A percentile compares a stretch with the other conserved stretches of the same genome.
Evolutionary conservation across 2,797 vertebrate species (phyloP).

Genomic region (Pseudomugil gertrudae): DNA sequence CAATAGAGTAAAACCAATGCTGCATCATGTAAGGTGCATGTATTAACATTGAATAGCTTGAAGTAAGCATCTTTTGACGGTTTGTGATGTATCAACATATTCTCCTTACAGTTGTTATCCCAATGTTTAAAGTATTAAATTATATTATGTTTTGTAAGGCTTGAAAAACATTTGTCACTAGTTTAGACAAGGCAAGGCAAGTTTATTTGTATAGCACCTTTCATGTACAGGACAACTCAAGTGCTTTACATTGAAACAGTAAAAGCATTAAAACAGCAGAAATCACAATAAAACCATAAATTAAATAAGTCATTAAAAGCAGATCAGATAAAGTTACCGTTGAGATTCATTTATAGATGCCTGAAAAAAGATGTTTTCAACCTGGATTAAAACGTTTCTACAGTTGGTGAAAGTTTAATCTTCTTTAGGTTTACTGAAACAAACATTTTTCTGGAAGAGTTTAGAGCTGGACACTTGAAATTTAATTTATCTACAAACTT

Average conservation of each 20-base stretch:
- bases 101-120: not conserved
- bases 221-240: too few relatives aligned
- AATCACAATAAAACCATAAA: too few relatives aligned
- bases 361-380: too few relatives aligned
- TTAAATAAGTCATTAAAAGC: too few relatives aligned
- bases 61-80: not conserved
- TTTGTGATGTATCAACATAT: not conserved
- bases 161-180: not conserved
- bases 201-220: too few relatives aligned
- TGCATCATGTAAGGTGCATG: constrained; percentile 5
- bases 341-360: too few relatives aligned
- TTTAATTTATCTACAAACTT: not conserved
- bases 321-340: too few relatives aligned
- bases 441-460: not conserved
- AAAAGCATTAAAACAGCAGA: too few relatives aligned
- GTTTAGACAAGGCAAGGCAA: too few relatives aligned
- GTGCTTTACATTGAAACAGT: too few relatives aligned
- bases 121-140: not conserved
- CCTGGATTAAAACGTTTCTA: not conserved
- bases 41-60: constrained; percentile 17
- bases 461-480: not conserved
- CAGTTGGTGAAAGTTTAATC: too few relatives aligned
- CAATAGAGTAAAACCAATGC: constrained; percentile 28
- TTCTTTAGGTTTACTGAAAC: too few relatives aligned
- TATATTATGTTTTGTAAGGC: not conserved